A percentile compares a stretch with the other conserved stretches of the same genome.
Conservation (phyloP, 2,113 vertebrate species). For the Syngnathoides biaculeatus region DNA sequence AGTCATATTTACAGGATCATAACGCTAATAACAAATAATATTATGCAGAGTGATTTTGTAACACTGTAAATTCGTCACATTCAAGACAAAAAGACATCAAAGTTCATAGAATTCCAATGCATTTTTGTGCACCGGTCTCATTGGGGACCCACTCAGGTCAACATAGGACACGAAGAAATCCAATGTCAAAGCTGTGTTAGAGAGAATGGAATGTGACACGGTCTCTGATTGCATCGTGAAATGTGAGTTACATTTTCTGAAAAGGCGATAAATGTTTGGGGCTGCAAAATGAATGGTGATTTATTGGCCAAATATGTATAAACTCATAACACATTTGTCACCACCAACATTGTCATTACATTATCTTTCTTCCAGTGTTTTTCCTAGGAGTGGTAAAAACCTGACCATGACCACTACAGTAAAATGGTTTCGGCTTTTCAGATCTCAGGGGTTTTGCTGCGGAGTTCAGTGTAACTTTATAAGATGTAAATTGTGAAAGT, state of each 20-base stretch:
- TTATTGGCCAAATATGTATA: too few species aligned
- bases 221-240: too few species aligned
- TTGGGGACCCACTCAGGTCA: conserved; percentile 18
- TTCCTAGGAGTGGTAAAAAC: neutral
- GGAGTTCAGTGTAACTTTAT: neutral
- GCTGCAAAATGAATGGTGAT: too few species aligned
- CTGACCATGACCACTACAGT: neutral
- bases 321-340: too few species aligned
- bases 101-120: conserved; percentile 31
- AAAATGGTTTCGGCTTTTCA: conserved; percentile 6
- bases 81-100: conserved; percentile 37
- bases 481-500: neutral
- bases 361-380: neutral
- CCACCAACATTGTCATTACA: neutral
- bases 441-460: neutral
- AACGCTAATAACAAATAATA: too few species aligned
- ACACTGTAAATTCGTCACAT: conserved; percentile 14
- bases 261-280: too few species aligned
- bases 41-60: conserved; percentile 7
- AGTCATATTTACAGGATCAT: neutral
- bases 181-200: too few species aligned
- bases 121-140: conserved; percentile 40
- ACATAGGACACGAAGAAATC: conserved; percentile 7
- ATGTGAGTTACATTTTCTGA: too few species aligned
- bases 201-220: too few species aligned